Base-by-base conservation (phyloP, 2,797 vertebrate species). In the Pitangus sulphuratus region DNA sequence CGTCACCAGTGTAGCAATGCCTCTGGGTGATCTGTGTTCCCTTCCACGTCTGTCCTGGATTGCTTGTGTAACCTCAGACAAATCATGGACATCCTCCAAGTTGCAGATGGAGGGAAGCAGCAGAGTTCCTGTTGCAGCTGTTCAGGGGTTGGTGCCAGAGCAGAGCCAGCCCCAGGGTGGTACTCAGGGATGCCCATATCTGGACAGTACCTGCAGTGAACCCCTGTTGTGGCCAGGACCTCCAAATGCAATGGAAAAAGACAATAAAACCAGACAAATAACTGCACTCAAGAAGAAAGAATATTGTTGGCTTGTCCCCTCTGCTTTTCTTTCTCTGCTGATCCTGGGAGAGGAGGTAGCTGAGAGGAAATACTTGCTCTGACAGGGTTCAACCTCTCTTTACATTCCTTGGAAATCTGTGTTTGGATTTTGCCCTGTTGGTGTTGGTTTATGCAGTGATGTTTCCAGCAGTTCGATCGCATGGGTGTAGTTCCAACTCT, bases 311-410 rank as follows among this genome's bases (percentile, higher is more conserved):
- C 17, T 79, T 74, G 18, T 88, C 15, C 26, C 37, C 19, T 72
- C 58, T 84, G 76, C 79, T 92, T 78, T 88, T 78, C 66, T 79
- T 78, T 84, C 33, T 78, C 66, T 94, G 26, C 30, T 64, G 4
- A 54, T 84, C 70, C 58, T 66, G 28, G 54, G 62, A 91, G 62
- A 91, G 62, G 65, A 86, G 58, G 69, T 61, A 58, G 15, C 79
- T 11, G 39, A 60, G 65, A 53, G 68, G 31, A 91, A 92, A 61
- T 92, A 61, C 44, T 87, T 94, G 51, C 58, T 89, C 74, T 69
- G 66, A 61, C 44, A 28, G 54, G 22, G 48, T 58, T 90, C 6
- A 5, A 56, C 93, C 91, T 96, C 74, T 92, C 87, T 79, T 91
- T 77, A 40, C 62, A 3, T 95, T 93, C 82, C 33, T 50, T 89